Conservation (phyloP, 2,888 invertebrate species). For the Leptopilina syphax region DNA sequence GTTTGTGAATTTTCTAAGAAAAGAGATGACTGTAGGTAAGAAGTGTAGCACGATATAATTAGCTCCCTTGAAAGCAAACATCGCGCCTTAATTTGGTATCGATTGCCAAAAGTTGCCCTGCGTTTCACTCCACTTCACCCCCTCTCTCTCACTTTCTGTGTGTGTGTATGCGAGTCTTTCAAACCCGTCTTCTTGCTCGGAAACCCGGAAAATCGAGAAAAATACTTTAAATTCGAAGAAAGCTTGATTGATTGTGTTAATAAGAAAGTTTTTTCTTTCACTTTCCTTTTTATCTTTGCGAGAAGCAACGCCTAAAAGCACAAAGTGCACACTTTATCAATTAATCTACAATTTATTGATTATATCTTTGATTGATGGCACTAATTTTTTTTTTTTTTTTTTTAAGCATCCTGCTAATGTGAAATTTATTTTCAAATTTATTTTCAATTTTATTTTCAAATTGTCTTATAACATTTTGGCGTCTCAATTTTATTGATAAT, state of each 20-base stretch:
- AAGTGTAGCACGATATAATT: slow-evolving; percentile 30
- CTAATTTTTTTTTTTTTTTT: not conserved
- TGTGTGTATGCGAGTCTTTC: slow-evolving; percentile 3
- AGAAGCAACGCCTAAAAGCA: slow-evolving; percentile 24
- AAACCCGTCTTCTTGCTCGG: slow-evolving; percentile 48
- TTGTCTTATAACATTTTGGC: not conserved
- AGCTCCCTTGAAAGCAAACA: slow-evolving; percentile 35
- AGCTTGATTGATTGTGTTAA: slow-evolving; percentile 72
- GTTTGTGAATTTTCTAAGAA: slow-evolving; percentile 15
- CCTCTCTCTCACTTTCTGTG: slow-evolving; percentile 36
- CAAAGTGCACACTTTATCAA: slow-evolving; percentile 58
- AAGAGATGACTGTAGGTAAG: slow-evolving; percentile 7
- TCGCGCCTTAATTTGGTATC: slow-evolving; percentile 59
- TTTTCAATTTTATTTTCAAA: not conserved
- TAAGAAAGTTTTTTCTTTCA: slow-evolving; percentile 67
- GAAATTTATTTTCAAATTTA: too few relatives aligned
- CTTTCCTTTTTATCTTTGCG: slow-evolving; percentile 59
- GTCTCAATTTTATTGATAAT: too few relatives aligned
- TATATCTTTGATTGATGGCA: slow-evolving; percentile 65
- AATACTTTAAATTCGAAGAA: slow-evolving; percentile 64
- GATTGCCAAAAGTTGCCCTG: slow-evolving; percentile 59
- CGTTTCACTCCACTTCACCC: slow-evolving; percentile 45
- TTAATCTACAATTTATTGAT: slow-evolving; percentile 63
- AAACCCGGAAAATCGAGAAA: slow-evolving; percentile 66
- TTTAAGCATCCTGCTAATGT: not conserved